Conservation (phyloP, 2,797 vertebrate species). For the Typhlichthys eigenmanni region DNA sequence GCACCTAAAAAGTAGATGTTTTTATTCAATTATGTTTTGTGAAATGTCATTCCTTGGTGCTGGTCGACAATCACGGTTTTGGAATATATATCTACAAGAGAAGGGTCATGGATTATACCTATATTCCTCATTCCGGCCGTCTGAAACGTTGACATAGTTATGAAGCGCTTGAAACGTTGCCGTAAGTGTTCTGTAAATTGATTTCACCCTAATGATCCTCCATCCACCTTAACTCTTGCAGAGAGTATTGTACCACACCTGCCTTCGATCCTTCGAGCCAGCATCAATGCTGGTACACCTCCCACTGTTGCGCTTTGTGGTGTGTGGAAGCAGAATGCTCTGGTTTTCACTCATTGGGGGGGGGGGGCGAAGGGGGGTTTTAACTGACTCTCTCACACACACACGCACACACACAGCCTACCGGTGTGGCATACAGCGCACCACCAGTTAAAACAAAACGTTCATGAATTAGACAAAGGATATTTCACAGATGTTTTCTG, state of each 20-base stretch:
- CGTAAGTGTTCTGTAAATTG: slow-evolving; percentile 10
- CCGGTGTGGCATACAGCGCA: not conserved
- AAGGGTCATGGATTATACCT: slow-evolving; percentile 19
- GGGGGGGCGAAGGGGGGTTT: too few relatives aligned
- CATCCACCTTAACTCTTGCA: not conserved
- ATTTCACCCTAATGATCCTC: slow-evolving; percentile 2
- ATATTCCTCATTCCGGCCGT: not conserved
- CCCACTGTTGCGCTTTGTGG: slow-evolving; percentile 2
- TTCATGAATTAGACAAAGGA: not conserved
- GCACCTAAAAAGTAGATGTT: slow-evolving; percentile 26
- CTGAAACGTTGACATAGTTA: slow-evolving; percentile 7
- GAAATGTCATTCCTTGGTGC: slow-evolving; percentile 7
- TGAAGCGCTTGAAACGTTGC: slow-evolving; percentile 4
- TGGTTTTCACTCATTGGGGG: not conserved
- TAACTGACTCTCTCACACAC: too few relatives aligned
- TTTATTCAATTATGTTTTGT: slow-evolving; percentile 34
- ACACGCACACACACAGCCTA: not conserved
- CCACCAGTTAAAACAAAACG: not conserved
- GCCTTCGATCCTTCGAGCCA: not conserved
- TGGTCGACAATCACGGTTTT: slow-evolving; percentile 1
- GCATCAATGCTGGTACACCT: slow-evolving; percentile 1
- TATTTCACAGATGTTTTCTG: not conserved
- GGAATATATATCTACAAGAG: slow-evolving; percentile 39
- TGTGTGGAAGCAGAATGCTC: slow-evolving; percentile 1
- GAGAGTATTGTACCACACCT: not conserved